Percentiles rank a stretch among this genome's conserved stretches.
These are phyloP conservation scores for Drosophila paulistorum DNA, from an alignment of 1,140 invertebrate genomes.

Conservation along the genomic window DNA sequence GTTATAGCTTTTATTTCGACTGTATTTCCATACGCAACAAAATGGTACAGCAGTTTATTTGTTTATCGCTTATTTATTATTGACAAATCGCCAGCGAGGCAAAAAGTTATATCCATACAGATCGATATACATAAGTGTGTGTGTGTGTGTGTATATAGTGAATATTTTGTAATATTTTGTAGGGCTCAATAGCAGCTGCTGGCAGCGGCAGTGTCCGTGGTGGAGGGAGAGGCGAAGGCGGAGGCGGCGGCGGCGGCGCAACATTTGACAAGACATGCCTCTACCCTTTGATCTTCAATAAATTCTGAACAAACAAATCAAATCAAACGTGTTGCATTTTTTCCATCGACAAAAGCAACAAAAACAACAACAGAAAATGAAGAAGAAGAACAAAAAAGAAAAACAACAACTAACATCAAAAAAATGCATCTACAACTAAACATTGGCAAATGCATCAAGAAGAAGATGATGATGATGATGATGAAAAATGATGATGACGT, in stretches of 20 bases:
- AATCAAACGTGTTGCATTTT: slow-evolving; percentile 57
- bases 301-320: slow-evolving; percentile 77
- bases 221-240: background rate
- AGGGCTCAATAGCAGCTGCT: slow-evolving; percentile 1
- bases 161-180: slow-evolving; percentile 38
- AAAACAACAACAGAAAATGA: slow-evolving; percentile 18
- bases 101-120: slow-evolving; percentile 21
- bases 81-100: slow-evolving; percentile 49
- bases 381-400: slow-evolving; percentile 10
- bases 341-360: slow-evolving; percentile 50
- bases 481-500: background rate
- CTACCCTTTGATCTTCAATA: slow-evolving; percentile 73
- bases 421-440: slow-evolving; percentile 32
- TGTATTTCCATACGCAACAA: background rate
- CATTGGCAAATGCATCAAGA: slow-evolving; percentile 49
- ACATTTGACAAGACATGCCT: slow-evolving; percentile 57
- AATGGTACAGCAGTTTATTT: slow-evolving; percentile 45
- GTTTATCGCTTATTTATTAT: slow-evolving; percentile 53
- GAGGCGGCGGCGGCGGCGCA: background rate
- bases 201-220: background rate
- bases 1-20: background rate
- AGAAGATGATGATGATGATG: slow-evolving; percentile 30
- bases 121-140: background rate
- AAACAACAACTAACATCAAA: slow-evolving; percentile 21
- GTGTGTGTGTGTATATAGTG: slow-evolving; percentile 3